phyloP scores from a whole-genome alignment of 2,113 vertebrate species.

The Ondatra zibethicus region DNA sequence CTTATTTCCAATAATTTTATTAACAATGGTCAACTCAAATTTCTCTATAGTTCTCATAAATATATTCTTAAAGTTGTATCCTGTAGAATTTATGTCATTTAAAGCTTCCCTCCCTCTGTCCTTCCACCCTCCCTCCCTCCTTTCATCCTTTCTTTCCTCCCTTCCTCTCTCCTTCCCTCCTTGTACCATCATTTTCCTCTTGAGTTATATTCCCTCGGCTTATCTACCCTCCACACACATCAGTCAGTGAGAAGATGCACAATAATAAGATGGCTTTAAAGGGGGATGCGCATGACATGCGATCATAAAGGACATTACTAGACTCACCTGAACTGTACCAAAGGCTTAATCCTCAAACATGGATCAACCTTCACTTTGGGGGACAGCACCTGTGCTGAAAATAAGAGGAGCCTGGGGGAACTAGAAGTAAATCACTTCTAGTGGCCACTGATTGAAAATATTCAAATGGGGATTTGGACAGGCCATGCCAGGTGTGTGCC shows the following conservation, averaged over 20 bases:
- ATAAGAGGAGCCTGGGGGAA: background rate
- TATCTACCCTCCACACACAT: background rate
- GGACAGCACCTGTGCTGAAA: background rate
- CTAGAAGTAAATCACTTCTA: background rate
- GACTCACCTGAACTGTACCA: no score
- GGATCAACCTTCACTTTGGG: background rate
- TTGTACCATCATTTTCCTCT: background rate
- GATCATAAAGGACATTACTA: background rate
- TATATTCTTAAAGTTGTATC: background rate
- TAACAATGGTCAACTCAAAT: background rate
- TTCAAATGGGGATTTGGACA: conserved; percentile 36
- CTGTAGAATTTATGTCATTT: background rate
- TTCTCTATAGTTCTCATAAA: background rate
- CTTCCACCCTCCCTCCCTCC: no score
- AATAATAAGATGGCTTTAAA: background rate
- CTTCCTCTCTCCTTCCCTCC: background rate
- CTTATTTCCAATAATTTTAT: background rate
- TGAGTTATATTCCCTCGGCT: background rate
- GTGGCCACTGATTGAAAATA: conserved; percentile 18
- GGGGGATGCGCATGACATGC: background rate
- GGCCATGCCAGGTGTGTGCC: background rate
- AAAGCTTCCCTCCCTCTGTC: background rate
- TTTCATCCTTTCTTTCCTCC: rapidly evolving
- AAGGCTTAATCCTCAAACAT: background rate
- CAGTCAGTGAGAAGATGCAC: background rate